These are phyloP conservation scores for Scrobipalpa atriplicella DNA, from an alignment of 2,888 invertebrate species.

Conservation along the genomic window DNA sequence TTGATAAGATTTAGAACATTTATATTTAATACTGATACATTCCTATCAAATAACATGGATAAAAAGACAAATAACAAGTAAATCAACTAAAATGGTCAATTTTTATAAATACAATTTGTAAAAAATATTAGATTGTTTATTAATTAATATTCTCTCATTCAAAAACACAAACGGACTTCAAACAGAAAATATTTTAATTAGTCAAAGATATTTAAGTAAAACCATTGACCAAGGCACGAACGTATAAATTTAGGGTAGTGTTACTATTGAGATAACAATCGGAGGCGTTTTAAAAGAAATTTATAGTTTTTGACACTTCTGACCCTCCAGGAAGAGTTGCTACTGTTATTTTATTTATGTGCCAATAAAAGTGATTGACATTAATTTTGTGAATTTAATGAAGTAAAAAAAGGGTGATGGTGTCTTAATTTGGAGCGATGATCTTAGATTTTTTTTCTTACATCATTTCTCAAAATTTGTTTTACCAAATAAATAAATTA, in stretches of 20 bases:
- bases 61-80: too few species aligned
- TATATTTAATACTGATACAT: too few species aligned
- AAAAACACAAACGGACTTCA: too few species aligned
- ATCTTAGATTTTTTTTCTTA: conserved; percentile 34
- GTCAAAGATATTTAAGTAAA: conserved; percentile 39
- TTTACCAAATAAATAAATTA: too few species aligned
- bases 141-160: too few species aligned
- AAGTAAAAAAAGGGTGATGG: conserved; percentile 41
- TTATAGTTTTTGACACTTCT: conserved; percentile 56
- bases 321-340: conserved; percentile 51
- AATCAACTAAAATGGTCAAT: too few species aligned
- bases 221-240: conserved; percentile 57
- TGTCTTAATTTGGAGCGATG: conserved; percentile 35
- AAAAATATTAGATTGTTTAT: too few species aligned
- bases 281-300: conserved; percentile 57
- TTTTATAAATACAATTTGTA: too few species aligned
- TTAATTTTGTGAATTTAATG: conserved; percentile 61
- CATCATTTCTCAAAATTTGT: too few species aligned
- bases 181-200: too few species aligned
- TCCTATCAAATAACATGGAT: too few species aligned
- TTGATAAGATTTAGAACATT: too few species aligned
- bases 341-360: conserved; percentile 74
- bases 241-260: conserved; percentile 67
- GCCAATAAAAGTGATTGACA: conserved; percentile 76
- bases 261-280: conserved; percentile 62